Evolutionary conservation across 2,888 invertebrate genomes (phyloP), one percentile per base, ranked within the genome.

Genomic region (Drosophila nigritarsus): DNA sequence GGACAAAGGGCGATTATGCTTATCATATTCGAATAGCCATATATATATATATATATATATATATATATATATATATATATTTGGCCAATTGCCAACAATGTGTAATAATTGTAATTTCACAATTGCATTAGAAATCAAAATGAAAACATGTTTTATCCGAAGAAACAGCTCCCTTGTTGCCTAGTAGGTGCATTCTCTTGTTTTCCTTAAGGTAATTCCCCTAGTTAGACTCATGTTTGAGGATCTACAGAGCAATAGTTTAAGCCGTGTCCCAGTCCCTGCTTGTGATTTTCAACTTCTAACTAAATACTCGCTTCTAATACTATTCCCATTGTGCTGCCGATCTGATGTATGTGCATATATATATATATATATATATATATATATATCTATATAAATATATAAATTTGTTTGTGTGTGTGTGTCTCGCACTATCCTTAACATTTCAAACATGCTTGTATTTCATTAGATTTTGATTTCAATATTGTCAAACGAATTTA

Each of bases 401-500:
- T 24, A 27, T 49, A 29, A n/a, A 20, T 62, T 27, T 24, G 38
- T 34, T 24, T 49, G 40, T 49, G 32, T 27, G 38, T 62, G 45
- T 61, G 42, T 69, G 38, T 30, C 18, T 63, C 20, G 64, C 48
- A 63, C 32, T 29, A 42, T 64, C 18, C 11, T 24, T 40, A 34
- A 65, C 38, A 64, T 48, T 49, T 29, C 11, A 8, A 48, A 45
- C 20, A 24, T 40, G 32, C 32, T 51, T 69, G 36, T 38, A 56
- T 65, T 65, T 48, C 5, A 40, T 66, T 49, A 1, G 34, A 67
- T 66, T 70, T 60, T 61, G 9, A 50, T 61, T 56, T 27, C 15
- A 66, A 61, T 80, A 78, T 83, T 64, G 65, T 69, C 60, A 71
- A 83, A 82, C 53, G 40, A 40, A 80, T 77, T 83, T 72, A 69